Conservation (phyloP, 2,888 invertebrate genomes). For the Camponotus fellah region DNA sequence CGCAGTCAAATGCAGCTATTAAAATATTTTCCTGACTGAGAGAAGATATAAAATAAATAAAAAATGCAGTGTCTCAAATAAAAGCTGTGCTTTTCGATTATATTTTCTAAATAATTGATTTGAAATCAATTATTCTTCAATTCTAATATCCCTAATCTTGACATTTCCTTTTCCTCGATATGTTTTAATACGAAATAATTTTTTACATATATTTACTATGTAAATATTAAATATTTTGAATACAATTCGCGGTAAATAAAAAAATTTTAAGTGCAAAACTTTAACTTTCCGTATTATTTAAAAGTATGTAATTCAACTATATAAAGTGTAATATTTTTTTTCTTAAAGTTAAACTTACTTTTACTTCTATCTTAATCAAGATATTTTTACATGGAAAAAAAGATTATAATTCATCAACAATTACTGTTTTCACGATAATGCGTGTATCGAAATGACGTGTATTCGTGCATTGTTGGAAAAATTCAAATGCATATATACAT, state of each 20-base stretch:
- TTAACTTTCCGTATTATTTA: not conserved
- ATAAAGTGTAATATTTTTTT: not conserved
- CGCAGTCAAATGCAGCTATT: not conserved
- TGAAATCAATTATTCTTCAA: not conserved
- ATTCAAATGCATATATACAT: slow-evolving; percentile 11
- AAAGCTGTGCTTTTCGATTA: not conserved
- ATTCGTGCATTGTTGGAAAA: not conserved
- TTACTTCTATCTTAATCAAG: not conserved
- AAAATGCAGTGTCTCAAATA: not conserved
- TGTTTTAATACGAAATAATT: not conserved
- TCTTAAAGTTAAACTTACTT: not conserved
- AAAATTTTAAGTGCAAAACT: not conserved
- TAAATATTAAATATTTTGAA: not conserved
- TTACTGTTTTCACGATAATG: slow-evolving; percentile 9
- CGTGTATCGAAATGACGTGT: not conserved
- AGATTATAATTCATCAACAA: not conserved
- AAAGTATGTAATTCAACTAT: not conserved
- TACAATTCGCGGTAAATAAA: not conserved
- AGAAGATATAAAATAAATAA: slow-evolving; percentile 15
- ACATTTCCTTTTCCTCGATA: not conserved
- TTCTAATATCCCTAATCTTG: not conserved
- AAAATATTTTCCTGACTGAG: slow-evolving; percentile 23
- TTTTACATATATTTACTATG: not conserved
- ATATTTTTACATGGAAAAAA: not conserved
- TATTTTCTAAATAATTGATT: not conserved